Conservation (phyloP, 2,797 vertebrate genomes). For the Chloroceryle inda region DNA sequence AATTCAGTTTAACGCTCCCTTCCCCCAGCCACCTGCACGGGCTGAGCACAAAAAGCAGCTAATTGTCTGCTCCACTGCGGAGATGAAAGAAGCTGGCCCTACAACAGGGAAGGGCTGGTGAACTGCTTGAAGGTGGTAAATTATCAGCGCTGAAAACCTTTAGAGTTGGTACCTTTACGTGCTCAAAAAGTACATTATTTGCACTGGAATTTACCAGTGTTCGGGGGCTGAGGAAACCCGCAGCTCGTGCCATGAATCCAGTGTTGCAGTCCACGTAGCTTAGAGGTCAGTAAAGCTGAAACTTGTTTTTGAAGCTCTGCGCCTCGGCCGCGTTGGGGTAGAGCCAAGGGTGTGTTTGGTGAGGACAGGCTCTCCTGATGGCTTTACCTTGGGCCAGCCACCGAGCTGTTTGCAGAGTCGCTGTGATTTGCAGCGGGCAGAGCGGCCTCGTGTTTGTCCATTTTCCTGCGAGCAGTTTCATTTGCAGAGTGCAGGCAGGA, state of each 20-base stretch:
- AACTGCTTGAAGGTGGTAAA: constrained; percentile 43
- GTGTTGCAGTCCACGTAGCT: background rate
- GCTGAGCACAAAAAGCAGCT: constrained; percentile 47
- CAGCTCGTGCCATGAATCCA: background rate
- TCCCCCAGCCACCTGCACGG: constrained; percentile 60
- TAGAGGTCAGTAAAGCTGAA: background rate
- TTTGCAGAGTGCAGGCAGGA: constrained; percentile 75
- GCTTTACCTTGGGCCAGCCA: constrained; percentile 60
- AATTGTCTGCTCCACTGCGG: constrained; percentile 28
- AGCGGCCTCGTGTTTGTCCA: constrained; percentile 74
- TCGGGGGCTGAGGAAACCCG: background rate
- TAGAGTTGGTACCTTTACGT: background rate
- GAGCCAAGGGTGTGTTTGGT: constrained; percentile 48
- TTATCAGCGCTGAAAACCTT: constrained; percentile 39
- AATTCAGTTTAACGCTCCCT: constrained; percentile 12
- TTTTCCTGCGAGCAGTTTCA: constrained; percentile 72
- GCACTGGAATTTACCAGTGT: background rate
- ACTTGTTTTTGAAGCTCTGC: background rate
- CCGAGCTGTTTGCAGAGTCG: constrained; percentile 55
- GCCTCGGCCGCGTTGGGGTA: background rate
- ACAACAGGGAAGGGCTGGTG: constrained; percentile 32
- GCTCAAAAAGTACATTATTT: constrained; percentile 15
- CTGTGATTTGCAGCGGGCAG: constrained; percentile 64
- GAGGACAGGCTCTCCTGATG: constrained; percentile 43
- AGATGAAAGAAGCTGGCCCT: constrained; percentile 61